Conservation (phyloP, 2,888 invertebrate genomes). For the Blomia tropicalis region DNA sequence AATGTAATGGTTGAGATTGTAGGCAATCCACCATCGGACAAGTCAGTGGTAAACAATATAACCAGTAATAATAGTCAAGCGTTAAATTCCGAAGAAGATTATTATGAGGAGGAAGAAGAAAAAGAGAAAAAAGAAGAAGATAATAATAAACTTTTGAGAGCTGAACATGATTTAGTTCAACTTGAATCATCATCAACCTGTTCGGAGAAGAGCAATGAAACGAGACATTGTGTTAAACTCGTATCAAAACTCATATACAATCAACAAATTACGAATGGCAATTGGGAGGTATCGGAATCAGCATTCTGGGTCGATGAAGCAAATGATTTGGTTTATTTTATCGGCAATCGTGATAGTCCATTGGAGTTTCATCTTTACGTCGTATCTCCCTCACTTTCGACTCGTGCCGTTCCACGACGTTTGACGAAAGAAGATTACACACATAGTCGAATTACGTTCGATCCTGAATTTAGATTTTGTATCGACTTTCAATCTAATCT, state of each 20-base stretch:
- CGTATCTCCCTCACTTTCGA: constrained; percentile 4
- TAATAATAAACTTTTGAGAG: not conserved
- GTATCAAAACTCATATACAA: constrained; percentile 17
- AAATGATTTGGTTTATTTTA: constrained; percentile 68
- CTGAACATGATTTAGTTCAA: not conserved
- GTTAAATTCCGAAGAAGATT: too few species aligned
- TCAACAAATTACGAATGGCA: constrained; percentile 34
- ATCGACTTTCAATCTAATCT: constrained; percentile 30
- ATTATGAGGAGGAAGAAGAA: not conserved
- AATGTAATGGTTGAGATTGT: constrained; percentile 29
- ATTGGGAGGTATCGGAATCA: constrained; percentile 37
- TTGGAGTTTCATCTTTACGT: constrained; percentile 83
- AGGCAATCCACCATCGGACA: not conserved
- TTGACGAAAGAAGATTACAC: constrained; percentile 22
- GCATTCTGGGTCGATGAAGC: constrained; percentile 66
- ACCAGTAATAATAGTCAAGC: not conserved
- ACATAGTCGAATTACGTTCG: constrained; percentile 21
- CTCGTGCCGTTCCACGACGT: constrained; percentile 9
- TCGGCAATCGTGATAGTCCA: constrained; percentile 73
- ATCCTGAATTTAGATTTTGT: constrained; percentile 25
- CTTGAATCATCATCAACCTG: not conserved
- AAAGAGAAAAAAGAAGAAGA: not conserved
- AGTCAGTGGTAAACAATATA: not conserved
- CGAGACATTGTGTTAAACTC: not conserved
- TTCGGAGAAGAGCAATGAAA: not conserved